These are phyloP conservation scores for Cephus cinctus DNA, from an alignment of 1,140 invertebrate species.

Conservation along the genomic window DNA sequence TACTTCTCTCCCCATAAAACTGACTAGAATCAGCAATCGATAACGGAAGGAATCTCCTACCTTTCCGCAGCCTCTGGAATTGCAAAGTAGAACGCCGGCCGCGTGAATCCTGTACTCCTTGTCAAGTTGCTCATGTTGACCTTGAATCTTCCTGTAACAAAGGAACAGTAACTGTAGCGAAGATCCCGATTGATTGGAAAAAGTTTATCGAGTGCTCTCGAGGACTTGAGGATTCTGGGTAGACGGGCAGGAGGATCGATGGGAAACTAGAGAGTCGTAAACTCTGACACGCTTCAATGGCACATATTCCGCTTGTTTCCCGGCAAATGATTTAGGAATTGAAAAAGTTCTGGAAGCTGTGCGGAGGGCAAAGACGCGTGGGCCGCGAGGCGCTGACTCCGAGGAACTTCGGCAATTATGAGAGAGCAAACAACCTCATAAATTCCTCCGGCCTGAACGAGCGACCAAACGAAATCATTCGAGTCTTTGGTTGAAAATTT, in stretches of 20 bases:
- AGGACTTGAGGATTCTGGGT: too few relatives aligned
- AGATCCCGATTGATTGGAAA: too few relatives aligned
- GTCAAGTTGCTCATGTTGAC: constrained; percentile 70
- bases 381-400: constrained; percentile 4
- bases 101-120: constrained; percentile 70
- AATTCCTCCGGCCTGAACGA: constrained; percentile 29
- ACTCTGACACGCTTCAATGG: constrained; percentile 3
- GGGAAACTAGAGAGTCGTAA: not conserved
- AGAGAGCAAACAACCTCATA: constrained; percentile 38
- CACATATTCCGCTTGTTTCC: constrained; percentile 31
- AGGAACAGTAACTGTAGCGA: constrained; percentile 1
- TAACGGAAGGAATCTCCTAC: constrained; percentile 51
- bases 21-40: not conserved
- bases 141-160: constrained; percentile 65
- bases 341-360: constrained; percentile 33
- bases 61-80: constrained; percentile 67
- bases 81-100: constrained; percentile 65
- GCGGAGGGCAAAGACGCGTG: not conserved
- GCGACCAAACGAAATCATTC: too few relatives aligned
- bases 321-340: constrained; percentile 38
- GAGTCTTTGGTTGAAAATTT: too few relatives aligned
- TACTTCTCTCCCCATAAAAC: constrained; percentile 23
- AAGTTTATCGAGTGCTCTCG: too few relatives aligned
- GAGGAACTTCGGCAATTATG: constrained; percentile 41
- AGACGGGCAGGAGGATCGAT: not conserved